A percentile compares a stretch with the other conserved stretches of the same genome.
Evolutionary conservation across 92 coral and sea anemone species (phyloP).

Genomic region (Bergia puertoricense): DNA sequence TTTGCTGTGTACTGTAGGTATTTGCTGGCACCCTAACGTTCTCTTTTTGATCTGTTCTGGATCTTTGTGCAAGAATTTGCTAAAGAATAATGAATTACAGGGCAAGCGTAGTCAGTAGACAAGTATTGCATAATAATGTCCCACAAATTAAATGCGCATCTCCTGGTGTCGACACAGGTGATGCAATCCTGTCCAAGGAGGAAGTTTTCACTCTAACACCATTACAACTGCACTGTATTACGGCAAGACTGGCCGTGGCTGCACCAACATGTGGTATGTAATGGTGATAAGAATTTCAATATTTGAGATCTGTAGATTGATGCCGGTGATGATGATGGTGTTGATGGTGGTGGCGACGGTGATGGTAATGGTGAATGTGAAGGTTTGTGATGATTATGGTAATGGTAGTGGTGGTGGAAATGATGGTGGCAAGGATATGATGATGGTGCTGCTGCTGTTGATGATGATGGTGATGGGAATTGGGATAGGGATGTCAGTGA

Average conservation of each 20-base stretch:
- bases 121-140: no score
- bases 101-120: no score
- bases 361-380: not conserved
- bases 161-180: slow-evolving; percentile 61
- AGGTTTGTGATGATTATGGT: not conserved
- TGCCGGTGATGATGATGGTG: not conserved
- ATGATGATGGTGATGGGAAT: not conserved
- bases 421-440: not conserved
- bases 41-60: no score
- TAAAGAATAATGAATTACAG: no score
- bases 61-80: no score
- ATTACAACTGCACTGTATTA: slow-evolving; percentile 88
- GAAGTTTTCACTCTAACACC: slow-evolving; percentile 75
- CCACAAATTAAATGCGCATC: no score
- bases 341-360: not conserved
- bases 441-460: not conserved
- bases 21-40: no score
- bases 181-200: slow-evolving; percentile 67
- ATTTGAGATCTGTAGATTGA: not conserved
- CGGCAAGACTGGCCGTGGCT: slow-evolving; percentile 77
- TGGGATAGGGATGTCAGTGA: no score
- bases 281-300: not conserved
- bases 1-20: no score
- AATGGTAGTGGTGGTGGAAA: not conserved
- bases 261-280: slow-evolving; percentile 63